Evolutionary conservation across 2,797 vertebrate genomes (phyloP).

Genomic region (Gymnothorax javanicus): DNA sequence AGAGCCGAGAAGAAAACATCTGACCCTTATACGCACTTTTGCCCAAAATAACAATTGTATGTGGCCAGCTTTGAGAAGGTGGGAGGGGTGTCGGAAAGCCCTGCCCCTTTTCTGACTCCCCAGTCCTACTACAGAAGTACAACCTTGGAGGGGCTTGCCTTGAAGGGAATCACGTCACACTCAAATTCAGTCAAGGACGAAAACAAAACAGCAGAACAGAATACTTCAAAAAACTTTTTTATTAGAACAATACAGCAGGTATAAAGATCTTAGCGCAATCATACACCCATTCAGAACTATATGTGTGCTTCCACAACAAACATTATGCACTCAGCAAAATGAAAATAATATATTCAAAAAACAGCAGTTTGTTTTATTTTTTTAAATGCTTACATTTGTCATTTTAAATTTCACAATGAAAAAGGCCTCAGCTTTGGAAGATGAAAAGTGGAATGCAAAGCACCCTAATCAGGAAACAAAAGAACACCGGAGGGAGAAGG

Average conservation of each 20-base stretch:
- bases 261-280: conserved; percentile 75
- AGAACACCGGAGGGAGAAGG: conserved; percentile 18
- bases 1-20: too few relatives aligned
- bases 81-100: too few relatives aligned
- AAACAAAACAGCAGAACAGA: neutral
- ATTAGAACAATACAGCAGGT: conserved; percentile 80
- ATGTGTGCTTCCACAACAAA: conserved; percentile 65
- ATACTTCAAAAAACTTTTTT: conserved; percentile 64
- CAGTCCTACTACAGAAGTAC: too few relatives aligned
- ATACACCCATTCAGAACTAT: conserved; percentile 62
- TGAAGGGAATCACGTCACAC: neutral
- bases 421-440: conserved; percentile 40
- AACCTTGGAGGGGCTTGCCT: too few relatives aligned
- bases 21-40: too few relatives aligned
- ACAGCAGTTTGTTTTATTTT: conserved; percentile 17
- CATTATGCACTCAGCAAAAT: conserved; percentile 53
- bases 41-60: too few relatives aligned
- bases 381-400: conserved; percentile 18
- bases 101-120: too few relatives aligned
- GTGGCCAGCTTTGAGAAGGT: too few relatives aligned
- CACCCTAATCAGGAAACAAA: conserved; percentile 23
- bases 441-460: conserved; percentile 23
- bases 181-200: neutral
- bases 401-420: conserved; percentile 22
- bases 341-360: conserved; percentile 57